Evolutionary conservation across 2,113 vertebrate genomes (phyloP).

Genomic region (zebrafish (Danio rerio)): GRCz12tu NC_133185.1:33356501-33357000

Average conservation of each 20-base stretch:
- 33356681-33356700: not conserved
- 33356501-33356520: too few species aligned
- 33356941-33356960: not conserved
- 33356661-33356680: not conserved
- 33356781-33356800: not conserved
- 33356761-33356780: not conserved
- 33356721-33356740: not conserved
- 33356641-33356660: too few species aligned
- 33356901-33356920: not conserved
- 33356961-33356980: not conserved
- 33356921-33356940: not conserved
- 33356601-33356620: too few species aligned
- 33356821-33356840: not conserved
- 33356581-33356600: too few species aligned
- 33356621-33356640: too few species aligned
- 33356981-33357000: not conserved
- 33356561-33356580: too few species aligned
- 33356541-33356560: too few species aligned
- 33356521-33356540: too few species aligned
- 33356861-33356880: not conserved
- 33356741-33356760: not conserved
- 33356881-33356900: not conserved
- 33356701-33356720: not conserved
- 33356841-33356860: not conserved
- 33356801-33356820: not conserved